Conservation (phyloP, 1,140 invertebrate genomes). For the Caenorhabditis latens region DNA sequence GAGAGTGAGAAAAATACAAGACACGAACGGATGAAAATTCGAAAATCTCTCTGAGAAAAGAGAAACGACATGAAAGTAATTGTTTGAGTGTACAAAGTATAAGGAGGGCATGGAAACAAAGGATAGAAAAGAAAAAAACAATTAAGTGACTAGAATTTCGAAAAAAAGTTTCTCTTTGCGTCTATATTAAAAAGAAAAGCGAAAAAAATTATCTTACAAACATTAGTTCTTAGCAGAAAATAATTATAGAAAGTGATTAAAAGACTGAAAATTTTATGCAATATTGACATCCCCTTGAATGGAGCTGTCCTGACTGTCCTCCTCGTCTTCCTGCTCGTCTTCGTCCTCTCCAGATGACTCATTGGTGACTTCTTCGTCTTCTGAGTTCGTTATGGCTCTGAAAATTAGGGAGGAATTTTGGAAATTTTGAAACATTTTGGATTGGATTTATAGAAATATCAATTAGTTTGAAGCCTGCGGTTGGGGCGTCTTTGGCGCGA, state of each 20-base stretch:
- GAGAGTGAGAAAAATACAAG: too few species aligned
- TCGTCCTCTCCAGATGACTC: conserved; percentile 2
- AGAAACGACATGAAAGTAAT: too few species aligned
- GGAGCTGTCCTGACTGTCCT: conserved; percentile 26
- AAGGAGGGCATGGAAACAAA: neutral
- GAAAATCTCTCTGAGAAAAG: too few species aligned
- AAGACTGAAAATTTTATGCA: neutral
- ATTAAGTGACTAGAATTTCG: neutral
- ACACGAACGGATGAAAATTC: too few species aligned
- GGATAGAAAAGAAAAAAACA: neutral
- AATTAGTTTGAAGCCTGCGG: too few species aligned
- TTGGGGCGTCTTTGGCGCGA: too few species aligned
- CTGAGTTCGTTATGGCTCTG: conserved; percentile 3
- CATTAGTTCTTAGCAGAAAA: neutral
- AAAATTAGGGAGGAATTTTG: neutral
- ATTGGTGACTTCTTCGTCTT: neutral
- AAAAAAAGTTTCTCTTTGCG: neutral
- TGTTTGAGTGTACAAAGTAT: too few species aligned
- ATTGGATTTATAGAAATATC: too few species aligned
- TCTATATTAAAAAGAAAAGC: too few species aligned
- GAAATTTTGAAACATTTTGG: too few species aligned
- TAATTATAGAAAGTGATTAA: neutral
- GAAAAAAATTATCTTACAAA: too few species aligned
- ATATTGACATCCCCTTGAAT: neutral
- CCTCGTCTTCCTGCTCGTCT: conserved; percentile 16